Evolutionary conservation across 2,797 vertebrate species (phyloP).

Genomic region (Cyprinella venusta): DNA sequence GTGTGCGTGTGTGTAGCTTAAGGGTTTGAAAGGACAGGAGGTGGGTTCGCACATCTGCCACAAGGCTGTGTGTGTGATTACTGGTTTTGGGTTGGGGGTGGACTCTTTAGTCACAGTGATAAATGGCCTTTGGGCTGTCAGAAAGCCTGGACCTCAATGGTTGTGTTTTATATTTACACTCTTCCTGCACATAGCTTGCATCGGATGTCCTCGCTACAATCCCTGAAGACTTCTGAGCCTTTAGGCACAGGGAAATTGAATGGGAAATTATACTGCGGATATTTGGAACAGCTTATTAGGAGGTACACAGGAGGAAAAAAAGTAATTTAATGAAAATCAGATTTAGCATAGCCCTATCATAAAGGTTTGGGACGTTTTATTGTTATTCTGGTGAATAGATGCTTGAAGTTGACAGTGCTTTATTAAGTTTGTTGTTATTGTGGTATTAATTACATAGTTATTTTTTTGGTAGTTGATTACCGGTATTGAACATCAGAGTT

Average conservation of each 20-base stretch:
- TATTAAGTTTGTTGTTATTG: background rate
- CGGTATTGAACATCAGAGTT: background rate
- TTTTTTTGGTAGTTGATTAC: background rate
- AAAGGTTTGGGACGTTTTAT: background rate
- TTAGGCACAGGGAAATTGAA: conserved; percentile 20
- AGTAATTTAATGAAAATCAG: conserved; percentile 18
- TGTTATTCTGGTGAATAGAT: background rate
- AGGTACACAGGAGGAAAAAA: background rate
- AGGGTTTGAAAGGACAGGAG: conserved; percentile 49
- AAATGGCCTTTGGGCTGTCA: conserved; percentile 47
- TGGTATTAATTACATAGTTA: background rate
- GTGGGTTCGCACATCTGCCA: conserved; percentile 54
- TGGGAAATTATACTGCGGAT: conserved; percentile 22
- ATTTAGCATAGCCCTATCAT: background rate
- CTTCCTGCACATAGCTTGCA: conserved; percentile 12
- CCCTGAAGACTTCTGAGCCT: conserved; percentile 4
- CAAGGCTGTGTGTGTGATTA: conserved; percentile 46
- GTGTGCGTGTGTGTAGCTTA: conserved; percentile 27
- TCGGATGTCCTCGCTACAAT: conserved; percentile 10
- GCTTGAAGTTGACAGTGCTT: background rate
- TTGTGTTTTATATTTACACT: conserved; percentile 43
- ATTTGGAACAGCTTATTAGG: conserved; percentile 17
- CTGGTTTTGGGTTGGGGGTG: conserved; percentile 50
- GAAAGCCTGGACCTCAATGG: conserved; percentile 15
- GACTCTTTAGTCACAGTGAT: conserved; percentile 48